Evolutionary conservation across 2,888 invertebrate genomes (phyloP), one percentile per base, ranked within the genome.

Genomic region (Criorhina ranunculi): DNA sequence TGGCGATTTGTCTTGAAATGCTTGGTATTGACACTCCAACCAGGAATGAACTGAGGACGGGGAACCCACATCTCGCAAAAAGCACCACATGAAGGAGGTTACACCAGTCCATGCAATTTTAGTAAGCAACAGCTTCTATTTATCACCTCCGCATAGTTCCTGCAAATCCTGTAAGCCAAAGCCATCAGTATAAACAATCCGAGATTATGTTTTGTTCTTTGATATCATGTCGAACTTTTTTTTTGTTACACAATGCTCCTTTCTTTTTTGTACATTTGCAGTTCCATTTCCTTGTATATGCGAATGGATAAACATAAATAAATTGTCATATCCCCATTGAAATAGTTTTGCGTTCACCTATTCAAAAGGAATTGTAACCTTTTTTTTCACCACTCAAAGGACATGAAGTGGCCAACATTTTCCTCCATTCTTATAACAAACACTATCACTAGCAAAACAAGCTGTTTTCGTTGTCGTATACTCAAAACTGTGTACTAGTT

Each of bases 381-480:
- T 57, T 49, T 80, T 73, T 5, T 9, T 6, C 33, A 5, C 17
- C 29, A 24, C 53, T 57, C n/a, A 81, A 73, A 73, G 66, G 67
- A 64, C 83, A 62, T 55, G 19, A 82, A 82, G 77, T 70, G 77
- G 59, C 53, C 59, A 57, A 66, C 64, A 70, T 82, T 77, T 59
- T 35, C 24, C 17, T 64, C 6, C 33, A 59, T 64, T 35, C 57
- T 46, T 59, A 8, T 17, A 19, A n/a, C 15, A 49, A 42, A 77
- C 66, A 66, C 53, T 55, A 42, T 33, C 17, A 70, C 11, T 29
- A 31, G 40, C 44, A 66, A 70, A 75, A 66, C 69, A 76, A 79
- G 57, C 57, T 75, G 69, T 73, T 79, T 62, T 73, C 60, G 60
- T 29, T 70, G 80, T 80, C 69, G 64, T 80, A 70, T 64, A 85